Base-by-base conservation (phyloP, 1,140 invertebrate species). In the Coptotermes formosanus region DNA sequence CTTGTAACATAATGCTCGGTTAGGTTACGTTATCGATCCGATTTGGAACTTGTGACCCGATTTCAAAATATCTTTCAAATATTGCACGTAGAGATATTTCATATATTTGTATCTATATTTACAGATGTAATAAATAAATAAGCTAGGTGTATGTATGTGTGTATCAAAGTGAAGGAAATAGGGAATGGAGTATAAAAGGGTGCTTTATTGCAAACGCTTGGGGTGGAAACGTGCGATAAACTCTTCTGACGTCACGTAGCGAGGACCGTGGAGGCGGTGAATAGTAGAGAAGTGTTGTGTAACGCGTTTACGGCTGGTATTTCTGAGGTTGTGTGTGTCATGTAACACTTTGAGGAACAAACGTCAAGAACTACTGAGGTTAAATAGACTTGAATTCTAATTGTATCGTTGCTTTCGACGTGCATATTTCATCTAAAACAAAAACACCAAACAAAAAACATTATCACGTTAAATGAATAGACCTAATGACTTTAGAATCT, bases 161-260 rank as follows among this genome's bases (percentile, higher is more conserved):
- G 19, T 23, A 64, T 69, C 25, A 69, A 30, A 69, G 14, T 25
- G 12, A 12, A n/a, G 25, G 64, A 30, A 30, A 30, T 3, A 30
- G 64, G 14, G 64, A 69, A n/a, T n/a, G 3, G 64, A n/a, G 64
- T 30, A n/a, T 25, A n/a, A 69, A 69, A 12, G 25, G 14, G n/a
- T 3, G 64, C 25, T 69, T n/a, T 69, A 69, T 69, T 69, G 64
- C 3, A 9, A 69, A 12, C 64, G 64, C 14, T 69, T 69, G 64
- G 64, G 25, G 64, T 69, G 64, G 64, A 69, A 69, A 69, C 64
- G n/a, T 69, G 25, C n/a, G 64, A 69, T 69, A 69, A 69, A 69
- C 64, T 69, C 64, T 21, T 55, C 52, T 55, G 52, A 55, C 64
- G 64, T 69, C 64, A 69, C 52, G 14, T 55, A 16, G 14, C 52